Percentiles rank a stretch among this genome's conserved stretches.
These are phyloP conservation scores for Agapostemon virescens DNA, from an alignment of 2,888 invertebrate genomes.

Conservation along the genomic window DNA sequence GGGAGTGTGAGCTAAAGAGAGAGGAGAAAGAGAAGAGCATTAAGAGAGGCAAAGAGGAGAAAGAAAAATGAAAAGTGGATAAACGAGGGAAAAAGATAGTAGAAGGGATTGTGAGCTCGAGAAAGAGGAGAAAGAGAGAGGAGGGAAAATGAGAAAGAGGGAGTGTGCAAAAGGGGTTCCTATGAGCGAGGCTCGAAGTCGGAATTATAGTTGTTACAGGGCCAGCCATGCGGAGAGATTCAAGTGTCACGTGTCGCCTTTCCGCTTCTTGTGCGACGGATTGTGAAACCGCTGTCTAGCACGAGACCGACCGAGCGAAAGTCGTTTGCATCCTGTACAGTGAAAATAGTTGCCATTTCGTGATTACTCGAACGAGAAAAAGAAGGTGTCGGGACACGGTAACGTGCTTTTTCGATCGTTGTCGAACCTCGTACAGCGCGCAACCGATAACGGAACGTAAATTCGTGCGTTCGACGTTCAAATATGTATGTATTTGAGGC, in stretches of 20 bases:
- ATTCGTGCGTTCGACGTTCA: background rate
- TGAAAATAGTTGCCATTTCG: conserved; percentile 30
- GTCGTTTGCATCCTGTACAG: background rate
- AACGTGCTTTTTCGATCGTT: background rate
- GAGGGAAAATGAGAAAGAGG: no score
- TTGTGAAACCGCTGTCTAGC: conserved; percentile 18
- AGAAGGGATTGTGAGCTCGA: no score
- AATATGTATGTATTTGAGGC: background rate
- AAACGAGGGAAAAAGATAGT: background rate
- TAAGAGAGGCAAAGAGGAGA: no score
- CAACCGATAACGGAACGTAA: no score
- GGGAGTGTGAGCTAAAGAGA: background rate
- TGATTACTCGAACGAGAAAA: conserved; percentile 28
- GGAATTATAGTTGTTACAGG: conserved; percentile 43
- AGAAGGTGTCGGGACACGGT: background rate
- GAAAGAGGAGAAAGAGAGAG: background rate
- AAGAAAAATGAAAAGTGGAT: background rate
- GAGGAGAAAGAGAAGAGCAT: no score
- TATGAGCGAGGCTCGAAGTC: conserved; percentile 6
- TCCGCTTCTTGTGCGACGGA: conserved; percentile 18
- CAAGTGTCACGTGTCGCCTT: conserved; percentile 17
- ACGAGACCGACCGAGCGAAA: background rate
- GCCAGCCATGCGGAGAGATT: conserved; percentile 24
- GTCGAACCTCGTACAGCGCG: background rate
- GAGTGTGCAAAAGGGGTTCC: background rate